phyloP scores from a whole-genome alignment of 2,113 vertebrate species.

The Callipepla californica region DNA sequence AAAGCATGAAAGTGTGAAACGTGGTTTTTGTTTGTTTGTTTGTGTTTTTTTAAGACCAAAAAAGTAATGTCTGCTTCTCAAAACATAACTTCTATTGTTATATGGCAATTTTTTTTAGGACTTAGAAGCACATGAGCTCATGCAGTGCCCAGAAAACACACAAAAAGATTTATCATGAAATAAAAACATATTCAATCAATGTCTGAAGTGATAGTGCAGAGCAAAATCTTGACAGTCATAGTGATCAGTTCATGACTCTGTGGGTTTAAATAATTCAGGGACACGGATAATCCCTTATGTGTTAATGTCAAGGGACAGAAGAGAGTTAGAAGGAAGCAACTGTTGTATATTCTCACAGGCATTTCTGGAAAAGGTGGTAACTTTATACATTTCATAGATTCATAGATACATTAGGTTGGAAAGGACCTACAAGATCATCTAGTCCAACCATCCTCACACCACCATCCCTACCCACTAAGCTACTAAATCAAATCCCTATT shows the following conservation, averaged over 20 bases:
- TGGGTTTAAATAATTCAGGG: not conserved
- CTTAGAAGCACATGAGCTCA: not conserved
- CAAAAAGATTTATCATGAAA: not conserved
- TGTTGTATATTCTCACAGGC: not conserved
- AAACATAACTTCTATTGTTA: not conserved
- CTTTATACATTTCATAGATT: no score
- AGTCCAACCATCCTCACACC: no score
- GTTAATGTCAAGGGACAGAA: not conserved
- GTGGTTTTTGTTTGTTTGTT: not conserved
- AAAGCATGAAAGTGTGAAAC: not conserved
- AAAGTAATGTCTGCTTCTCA: not conserved
- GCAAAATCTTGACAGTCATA: not conserved
- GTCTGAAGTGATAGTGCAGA: not conserved
- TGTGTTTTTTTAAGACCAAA: not conserved
- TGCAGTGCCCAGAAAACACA: no score
- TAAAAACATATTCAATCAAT: not conserved
- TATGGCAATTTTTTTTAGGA: not conserved
- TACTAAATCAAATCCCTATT: no score
- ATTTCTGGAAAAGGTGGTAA: not conserved
- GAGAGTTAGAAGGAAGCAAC: not conserved
- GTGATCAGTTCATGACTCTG: not conserved
- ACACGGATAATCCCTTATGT: not conserved
- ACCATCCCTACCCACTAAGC: no score
- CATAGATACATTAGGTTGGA: no score
- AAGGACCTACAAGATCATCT: no score